Conservation (phyloP, 2,888 invertebrate genomes). For the Cartodere bifasciata region DNA sequence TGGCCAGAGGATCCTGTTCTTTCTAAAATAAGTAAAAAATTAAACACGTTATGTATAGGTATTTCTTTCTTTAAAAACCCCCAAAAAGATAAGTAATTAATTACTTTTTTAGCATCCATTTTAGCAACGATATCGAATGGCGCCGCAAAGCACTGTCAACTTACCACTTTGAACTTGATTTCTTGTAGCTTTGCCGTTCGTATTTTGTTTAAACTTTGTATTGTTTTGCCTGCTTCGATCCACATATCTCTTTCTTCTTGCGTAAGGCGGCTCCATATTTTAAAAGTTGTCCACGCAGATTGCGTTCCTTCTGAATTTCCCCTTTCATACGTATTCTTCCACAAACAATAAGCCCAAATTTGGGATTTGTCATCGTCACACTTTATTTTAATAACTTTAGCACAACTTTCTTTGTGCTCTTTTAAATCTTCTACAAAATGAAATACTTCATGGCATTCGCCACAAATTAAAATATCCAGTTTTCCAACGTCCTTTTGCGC, state of each 20-base stretch:
- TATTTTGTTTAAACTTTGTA: constrained; percentile 57
- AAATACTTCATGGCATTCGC: constrained; percentile 68
- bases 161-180: constrained; percentile 25
- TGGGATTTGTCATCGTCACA: constrained; percentile 70
- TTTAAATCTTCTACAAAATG: constrained; percentile 70
- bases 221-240: constrained; percentile 67
- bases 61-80: too few species aligned
- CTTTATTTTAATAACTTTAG: constrained; percentile 45
- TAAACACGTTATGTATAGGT: too few species aligned
- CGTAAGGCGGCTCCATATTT: constrained; percentile 72
- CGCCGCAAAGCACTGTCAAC: neutral
- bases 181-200: constrained; percentile 54
- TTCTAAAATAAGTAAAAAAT: too few species aligned
- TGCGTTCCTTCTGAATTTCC: constrained; percentile 35
- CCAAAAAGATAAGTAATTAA: too few species aligned
- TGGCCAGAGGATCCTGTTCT: too few species aligned
- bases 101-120: too few species aligned
- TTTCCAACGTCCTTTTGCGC: constrained; percentile 65
- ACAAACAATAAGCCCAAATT: constrained; percentile 73
- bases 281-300: constrained; percentile 65
- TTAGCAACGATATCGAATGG: neutral
- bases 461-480: constrained; percentile 70
- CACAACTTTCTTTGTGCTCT: constrained; percentile 45
- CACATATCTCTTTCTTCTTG: constrained; percentile 60
- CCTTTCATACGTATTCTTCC: constrained; percentile 55